Evolutionary conservation across 2,888 invertebrate species (phyloP).

Genomic region (Epirrhoe tristata): DNA sequence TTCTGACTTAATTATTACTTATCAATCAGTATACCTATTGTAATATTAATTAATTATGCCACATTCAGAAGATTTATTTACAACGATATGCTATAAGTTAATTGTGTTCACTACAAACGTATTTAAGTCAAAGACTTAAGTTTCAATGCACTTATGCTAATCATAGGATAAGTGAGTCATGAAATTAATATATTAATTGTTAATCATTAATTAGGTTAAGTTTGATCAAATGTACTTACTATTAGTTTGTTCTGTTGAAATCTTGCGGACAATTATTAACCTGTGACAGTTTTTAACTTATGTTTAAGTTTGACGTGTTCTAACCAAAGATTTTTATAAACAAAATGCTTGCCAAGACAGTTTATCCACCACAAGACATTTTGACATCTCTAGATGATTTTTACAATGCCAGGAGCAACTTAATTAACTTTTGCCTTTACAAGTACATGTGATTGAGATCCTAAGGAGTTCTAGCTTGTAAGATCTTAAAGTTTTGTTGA

Average conservation of each 20-base stretch:
- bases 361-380: background rate
- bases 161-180: slow-evolving; percentile 17
- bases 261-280: background rate
- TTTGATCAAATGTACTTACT: slow-evolving; percentile 42
- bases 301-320: slow-evolving; percentile 28
- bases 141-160: slow-evolving; percentile 28
- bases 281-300: slow-evolving; percentile 9
- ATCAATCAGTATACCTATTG: background rate
- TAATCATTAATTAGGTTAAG: slow-evolving; percentile 27
- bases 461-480: too few species aligned
- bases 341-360: slow-evolving; percentile 13
- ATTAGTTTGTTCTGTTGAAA: slow-evolving; percentile 5
- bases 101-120: slow-evolving; percentile 3
- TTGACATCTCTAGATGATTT: background rate
- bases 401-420: too few species aligned
- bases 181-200: slow-evolving; percentile 11
- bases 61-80: background rate
- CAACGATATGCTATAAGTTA: slow-evolving; percentile 16
- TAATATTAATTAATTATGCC: background rate
- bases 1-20: background rate
- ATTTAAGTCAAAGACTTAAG: slow-evolving; percentile 9
- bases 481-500: too few species aligned
- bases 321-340: slow-evolving; percentile 42
- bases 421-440: too few species aligned
- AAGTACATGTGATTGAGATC: too few species aligned